Conservation (phyloP, 2,888 invertebrate species). For the Bombylius major region DNA sequence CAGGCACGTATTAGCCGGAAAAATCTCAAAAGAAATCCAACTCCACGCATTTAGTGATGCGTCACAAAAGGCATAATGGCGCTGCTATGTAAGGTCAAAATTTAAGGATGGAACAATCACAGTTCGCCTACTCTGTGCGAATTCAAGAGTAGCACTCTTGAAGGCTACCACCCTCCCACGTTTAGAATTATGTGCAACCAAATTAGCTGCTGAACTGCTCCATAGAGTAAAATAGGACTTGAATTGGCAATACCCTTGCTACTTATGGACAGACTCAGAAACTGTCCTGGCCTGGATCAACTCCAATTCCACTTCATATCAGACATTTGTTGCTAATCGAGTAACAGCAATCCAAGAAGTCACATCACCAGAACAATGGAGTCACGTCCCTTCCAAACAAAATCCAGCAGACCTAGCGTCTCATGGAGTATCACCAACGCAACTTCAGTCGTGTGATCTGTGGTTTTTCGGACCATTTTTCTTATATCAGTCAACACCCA, state of each 20-base stretch:
- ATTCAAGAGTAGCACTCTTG: too few relatives aligned
- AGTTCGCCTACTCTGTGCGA: too few relatives aligned
- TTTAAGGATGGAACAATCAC: too few relatives aligned
- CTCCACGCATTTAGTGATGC: too few relatives aligned
- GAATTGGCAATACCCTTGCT: background rate
- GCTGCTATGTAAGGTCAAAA: too few relatives aligned
- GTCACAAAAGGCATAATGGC: too few relatives aligned
- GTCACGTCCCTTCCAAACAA: background rate
- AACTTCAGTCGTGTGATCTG: background rate
- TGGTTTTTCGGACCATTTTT: background rate
- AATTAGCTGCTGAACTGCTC: rapidly evolving
- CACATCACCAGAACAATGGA: background rate
- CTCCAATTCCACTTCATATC: background rate
- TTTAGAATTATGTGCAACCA: too few relatives aligned
- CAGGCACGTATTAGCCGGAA: too few relatives aligned
- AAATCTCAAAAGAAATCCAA: too few relatives aligned
- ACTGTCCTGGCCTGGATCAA: background rate
- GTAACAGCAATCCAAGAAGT: background rate
- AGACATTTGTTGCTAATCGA: background rate
- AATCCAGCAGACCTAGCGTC: background rate
- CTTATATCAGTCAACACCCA: too few relatives aligned
- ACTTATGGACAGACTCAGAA: background rate
- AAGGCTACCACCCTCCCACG: too few relatives aligned
- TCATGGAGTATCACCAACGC: background rate
- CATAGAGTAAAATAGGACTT: background rate